A percentile compares a stretch with the other conserved stretches of the same genome.
phyloP scores from a whole-genome alignment of 2,113 vertebrate species.

The Elephas maximus region DNA sequence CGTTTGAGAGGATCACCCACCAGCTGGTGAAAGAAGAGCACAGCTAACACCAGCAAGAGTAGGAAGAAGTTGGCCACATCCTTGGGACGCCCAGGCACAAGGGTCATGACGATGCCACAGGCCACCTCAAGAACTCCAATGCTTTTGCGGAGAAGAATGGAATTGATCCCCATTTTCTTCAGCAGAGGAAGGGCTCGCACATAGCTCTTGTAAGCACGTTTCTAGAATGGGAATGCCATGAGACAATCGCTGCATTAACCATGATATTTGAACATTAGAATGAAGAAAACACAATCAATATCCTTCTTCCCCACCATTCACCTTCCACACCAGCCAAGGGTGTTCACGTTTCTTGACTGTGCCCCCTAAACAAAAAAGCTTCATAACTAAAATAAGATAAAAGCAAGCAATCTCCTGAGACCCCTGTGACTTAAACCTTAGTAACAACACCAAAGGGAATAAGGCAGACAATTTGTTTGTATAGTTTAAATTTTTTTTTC shows the following conservation, averaged over 20 bases:
- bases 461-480: slow-evolving; percentile 38
- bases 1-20: slow-evolving; percentile 98
- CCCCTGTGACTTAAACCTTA: slow-evolving; percentile 42
- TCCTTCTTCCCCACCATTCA: slow-evolving; percentile 26
- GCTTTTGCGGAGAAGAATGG: slow-evolving; percentile 97
- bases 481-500: background rate
- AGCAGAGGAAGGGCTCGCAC: slow-evolving; percentile 96
- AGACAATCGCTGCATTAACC: slow-evolving; percentile 66
- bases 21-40: slow-evolving; percentile 98
- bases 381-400: slow-evolving; percentile 34
- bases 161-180: slow-evolving; percentile 97
- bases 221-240: slow-evolving; percentile 89
- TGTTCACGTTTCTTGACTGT: background rate
- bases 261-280: slow-evolving; percentile 45
- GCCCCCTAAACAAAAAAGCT: slow-evolving; percentile 25
- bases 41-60: slow-evolving; percentile 96
- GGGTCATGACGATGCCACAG: slow-evolving; percentile 96
- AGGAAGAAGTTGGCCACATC: slow-evolving; percentile 98
- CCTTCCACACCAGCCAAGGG: slow-evolving; percentile 8
- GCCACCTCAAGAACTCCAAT: slow-evolving; percentile 97
- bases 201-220: slow-evolving; percentile 98
- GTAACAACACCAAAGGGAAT: slow-evolving; percentile 10
- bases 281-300: slow-evolving; percentile 48
- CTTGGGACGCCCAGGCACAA: slow-evolving; percentile 96
- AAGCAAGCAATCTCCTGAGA: slow-evolving; percentile 6